Base-by-base conservation (phyloP, 2,888 invertebrate species). In the Drepanosiphum platanoidis region DNA sequence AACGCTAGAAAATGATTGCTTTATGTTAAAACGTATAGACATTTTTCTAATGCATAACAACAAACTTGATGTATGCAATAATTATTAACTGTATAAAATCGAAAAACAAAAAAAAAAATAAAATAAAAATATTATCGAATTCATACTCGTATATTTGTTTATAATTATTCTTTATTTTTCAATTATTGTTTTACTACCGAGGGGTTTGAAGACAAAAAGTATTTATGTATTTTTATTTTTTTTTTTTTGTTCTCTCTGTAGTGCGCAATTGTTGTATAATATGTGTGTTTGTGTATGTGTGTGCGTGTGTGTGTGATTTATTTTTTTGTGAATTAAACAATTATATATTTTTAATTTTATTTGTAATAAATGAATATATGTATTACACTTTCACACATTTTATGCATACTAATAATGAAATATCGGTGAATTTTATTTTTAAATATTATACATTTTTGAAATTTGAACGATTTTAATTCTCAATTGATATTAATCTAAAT, bases 101-200 rank as follows among this genome's bases (percentile, higher is more conserved):
- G 3, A 52, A 52, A 52, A 52, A n/a, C n/a, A n/a, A n/a, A n/a
- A n/a, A n/a, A n/a, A n/a, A n/a, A n/a, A n/a, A n/a, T n/a, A n/a
- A n/a, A n/a, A n/a, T n/a, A n/a, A n/a, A n/a, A 52, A 52, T 18
- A 52, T 3, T 18, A 52, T 52, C 22, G 52, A 52, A 52, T 18
- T 18, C 22, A 52, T 52, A 22, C 15, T 22, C 22, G 52, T 52
- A 15, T 52, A 52, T n/a, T n/a, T n/a, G n/a, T n/a, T n/a, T n/a
- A n/a, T n/a, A n/a, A n/a, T n/a, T 52, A 52, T 52, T 46, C 2
- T 66, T 66, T 46, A 46, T 66, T 46, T 52, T 68, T 78, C 4
- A 68, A 68, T 46, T 34, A n/a, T 66, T 34, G 32, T 66, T 32
- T 79, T 79, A 46, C 79, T 66, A n/a, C 34, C 32, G 4, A n/a